Base-by-base conservation (phyloP, 1,140 invertebrate genomes). In the Odontomachus brunneus region DNA sequence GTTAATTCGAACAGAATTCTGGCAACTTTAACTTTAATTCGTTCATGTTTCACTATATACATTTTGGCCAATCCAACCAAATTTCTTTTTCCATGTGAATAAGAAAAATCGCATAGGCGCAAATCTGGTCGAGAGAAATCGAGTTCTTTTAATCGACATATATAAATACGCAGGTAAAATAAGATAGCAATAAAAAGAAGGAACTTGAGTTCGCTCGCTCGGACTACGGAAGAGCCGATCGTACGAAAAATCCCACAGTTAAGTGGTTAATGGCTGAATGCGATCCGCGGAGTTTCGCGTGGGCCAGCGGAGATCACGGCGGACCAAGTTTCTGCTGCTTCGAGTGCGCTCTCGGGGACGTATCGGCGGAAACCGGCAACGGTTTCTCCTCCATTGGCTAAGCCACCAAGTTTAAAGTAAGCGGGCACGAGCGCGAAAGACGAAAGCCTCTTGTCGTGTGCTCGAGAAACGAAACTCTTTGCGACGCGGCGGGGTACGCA, bases 391-490 rank as follows among this genome's bases (percentile, higher is more conserved):
- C 72, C 84, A 88, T 85, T 87, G 90, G 78, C 55, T 78, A 89
- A 85, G 63, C 82, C 74, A 75, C 75, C 62, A 65, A 86, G 84
- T 89, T 86, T 87, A 63, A 86, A 90, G 73, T 29, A 66, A 55
- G 29, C 59, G 44, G 17, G 22, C 29, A 59, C 80, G 60, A 87
- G 69, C 84, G 69, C 80, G 65, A 73, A 73, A 82, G 62, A 55
- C 78, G 62, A 85, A 88, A 90, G 88, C 81, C 84, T 85, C 84
- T 87, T 84, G 84, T 84, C 66, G 38, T 29, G 53, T 67, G 22
- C 48, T 86, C 80, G 53, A 81, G 63, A 71, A 89, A 86, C 83
- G 66, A 88, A 86, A 89, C 84, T 89, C 83, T 89, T 90, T 71
- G 69, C 81, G 44, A 5, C 29, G 26, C 38, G 59, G 53, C 72